Evolutionary conservation across 2,888 invertebrate species (phyloP).

Genomic region (Melolontha melolontha): DNA sequence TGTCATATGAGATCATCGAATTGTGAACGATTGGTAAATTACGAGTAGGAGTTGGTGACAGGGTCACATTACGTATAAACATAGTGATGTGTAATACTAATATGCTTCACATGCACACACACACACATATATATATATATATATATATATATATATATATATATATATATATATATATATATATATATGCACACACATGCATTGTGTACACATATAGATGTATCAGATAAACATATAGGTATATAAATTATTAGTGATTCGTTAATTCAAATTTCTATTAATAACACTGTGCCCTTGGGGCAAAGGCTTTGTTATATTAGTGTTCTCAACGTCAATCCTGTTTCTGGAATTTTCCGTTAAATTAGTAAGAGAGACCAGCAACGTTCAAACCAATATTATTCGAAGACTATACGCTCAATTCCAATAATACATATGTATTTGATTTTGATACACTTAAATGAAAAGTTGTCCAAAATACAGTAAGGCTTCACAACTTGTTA

Average conservation of each 20-base stretch:
- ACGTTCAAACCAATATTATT: too few relatives aligned
- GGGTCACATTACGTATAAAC: slow-evolving; percentile 25
- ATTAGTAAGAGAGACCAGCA: neutral
- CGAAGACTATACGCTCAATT: too few relatives aligned
- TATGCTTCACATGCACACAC: too few relatives aligned
- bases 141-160: too few relatives aligned
- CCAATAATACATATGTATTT: too few relatives aligned
- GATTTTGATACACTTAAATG: too few relatives aligned
- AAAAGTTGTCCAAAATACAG: too few relatives aligned
- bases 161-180: too few relatives aligned
- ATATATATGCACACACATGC: neutral
- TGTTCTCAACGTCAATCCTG: neutral
- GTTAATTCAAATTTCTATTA: slow-evolving; percentile 8
- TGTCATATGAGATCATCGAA: slow-evolving; percentile 36
- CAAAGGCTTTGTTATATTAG: neutral
- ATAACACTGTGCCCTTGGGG: slow-evolving; percentile 7
- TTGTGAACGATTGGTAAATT: slow-evolving; percentile 36
- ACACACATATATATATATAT: too few relatives aligned
- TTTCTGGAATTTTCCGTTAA: slow-evolving; percentile 14
- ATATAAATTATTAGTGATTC: slow-evolving; percentile 11
- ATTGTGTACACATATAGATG: slow-evolving; percentile 6
- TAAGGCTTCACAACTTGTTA: too few relatives aligned
- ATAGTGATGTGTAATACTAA: slow-evolving; percentile 23
- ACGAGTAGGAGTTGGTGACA: slow-evolving; percentile 35
- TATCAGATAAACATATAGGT: neutral